phyloP scores from a whole-genome alignment of 2,797 vertebrate species.

The Heteromormyrus szaboi region DNA sequence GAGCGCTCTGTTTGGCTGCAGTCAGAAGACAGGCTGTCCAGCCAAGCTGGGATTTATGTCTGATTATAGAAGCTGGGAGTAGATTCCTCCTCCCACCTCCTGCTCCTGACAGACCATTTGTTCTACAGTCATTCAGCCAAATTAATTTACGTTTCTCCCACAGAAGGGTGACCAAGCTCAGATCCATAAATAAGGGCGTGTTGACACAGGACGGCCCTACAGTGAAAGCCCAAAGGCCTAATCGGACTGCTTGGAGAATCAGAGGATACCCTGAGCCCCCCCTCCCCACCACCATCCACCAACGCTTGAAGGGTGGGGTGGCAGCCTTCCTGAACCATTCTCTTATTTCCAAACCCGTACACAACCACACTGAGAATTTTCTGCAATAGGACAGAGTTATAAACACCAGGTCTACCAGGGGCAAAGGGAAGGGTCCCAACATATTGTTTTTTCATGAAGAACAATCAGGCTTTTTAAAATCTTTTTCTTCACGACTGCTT shows the following conservation, averaged over 20 bases:
- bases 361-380: neutral
- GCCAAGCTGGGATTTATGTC: constrained; percentile 34
- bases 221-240: constrained; percentile 37
- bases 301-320: constrained; percentile 20
- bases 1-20: constrained; percentile 25
- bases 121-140: constrained; percentile 53
- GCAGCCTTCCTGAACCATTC: neutral
- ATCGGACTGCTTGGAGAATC: constrained; percentile 14
- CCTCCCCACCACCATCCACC: neutral
- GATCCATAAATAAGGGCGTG: constrained; percentile 63
- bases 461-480: neutral
- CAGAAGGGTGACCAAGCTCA: constrained; percentile 60
- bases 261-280: constrained; percentile 38
- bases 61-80: constrained; percentile 29
- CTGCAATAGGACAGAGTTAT: neutral
- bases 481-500: neutral
- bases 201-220: constrained; percentile 41
- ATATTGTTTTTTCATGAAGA: neutral
- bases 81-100: neutral
- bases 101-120: constrained; percentile 45
- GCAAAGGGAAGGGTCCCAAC: neutral
- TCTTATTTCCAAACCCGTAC: neutral
- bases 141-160: constrained; percentile 54
- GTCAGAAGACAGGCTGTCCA: constrained; percentile 19
- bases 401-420: neutral